Evolutionary conservation across 2,797 vertebrate genomes (phyloP).

Genomic region (Gymnopithys bicolor): DNA sequence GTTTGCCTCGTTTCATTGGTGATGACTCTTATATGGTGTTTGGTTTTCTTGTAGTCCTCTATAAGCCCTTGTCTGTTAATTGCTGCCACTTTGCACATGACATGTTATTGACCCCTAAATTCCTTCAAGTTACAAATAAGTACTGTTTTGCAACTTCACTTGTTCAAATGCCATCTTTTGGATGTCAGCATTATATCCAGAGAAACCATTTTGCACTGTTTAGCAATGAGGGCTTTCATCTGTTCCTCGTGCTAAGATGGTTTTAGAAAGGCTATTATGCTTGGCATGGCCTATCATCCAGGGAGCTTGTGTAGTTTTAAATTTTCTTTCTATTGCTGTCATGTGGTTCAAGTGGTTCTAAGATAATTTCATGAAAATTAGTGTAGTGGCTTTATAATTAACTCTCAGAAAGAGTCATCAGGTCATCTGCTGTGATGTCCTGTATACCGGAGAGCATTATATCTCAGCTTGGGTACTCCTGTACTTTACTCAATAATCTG

Average conservation of each 20-base stretch:
- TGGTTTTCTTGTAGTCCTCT: background rate
- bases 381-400: background rate
- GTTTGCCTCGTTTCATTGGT: background rate
- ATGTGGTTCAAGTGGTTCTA: background rate
- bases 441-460: background rate
- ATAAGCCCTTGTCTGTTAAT: background rate
- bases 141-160: background rate
- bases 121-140: background rate
- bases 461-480: background rate
- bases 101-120: background rate
- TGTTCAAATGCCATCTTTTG: background rate
- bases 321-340: background rate
- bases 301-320: background rate
- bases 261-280: background rate
- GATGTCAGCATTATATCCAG: background rate
- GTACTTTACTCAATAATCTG: background rate
- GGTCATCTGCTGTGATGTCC: background rate
- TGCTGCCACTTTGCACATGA: background rate
- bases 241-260: background rate
- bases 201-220: background rate
- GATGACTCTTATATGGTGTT: background rate
- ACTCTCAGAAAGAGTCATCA: background rate
- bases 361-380: background rate
- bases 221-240: background rate
- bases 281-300: background rate